A percentile compares a stretch with the other conserved stretches of the same genome.
phyloP scores from a whole-genome alignment of 2,888 invertebrate species.

The Blastobasis lacticolella region DNA sequence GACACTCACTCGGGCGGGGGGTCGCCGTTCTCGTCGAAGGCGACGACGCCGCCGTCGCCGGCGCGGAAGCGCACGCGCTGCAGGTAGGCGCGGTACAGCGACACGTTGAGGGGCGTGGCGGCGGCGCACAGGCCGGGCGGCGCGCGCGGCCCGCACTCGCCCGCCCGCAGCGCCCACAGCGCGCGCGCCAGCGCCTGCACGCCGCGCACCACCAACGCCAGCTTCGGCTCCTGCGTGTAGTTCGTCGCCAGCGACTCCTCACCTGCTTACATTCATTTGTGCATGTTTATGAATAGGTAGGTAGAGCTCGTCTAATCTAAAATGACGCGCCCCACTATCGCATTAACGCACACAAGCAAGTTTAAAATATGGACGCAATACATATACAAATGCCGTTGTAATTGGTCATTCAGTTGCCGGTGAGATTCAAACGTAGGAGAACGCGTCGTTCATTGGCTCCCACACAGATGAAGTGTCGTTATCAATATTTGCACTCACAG shows the following conservation, averaged over 20 bases:
- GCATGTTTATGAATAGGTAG: not conserved
- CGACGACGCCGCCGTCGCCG: constrained; percentile 76
- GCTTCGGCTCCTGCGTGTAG: constrained; percentile 83
- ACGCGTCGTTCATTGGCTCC: too few relatives aligned
- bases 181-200: constrained; percentile 84
- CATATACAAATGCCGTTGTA: too few relatives aligned
- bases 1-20: constrained; percentile 82
- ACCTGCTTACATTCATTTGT: constrained; percentile 40
- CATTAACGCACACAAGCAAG: too few relatives aligned
- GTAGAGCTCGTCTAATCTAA: too few relatives aligned
- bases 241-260: constrained; percentile 68
- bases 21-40: constrained; percentile 84
- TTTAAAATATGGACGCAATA: too few relatives aligned
- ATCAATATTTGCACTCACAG: too few relatives aligned
- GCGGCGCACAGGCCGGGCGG: constrained; percentile 67
- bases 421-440: too few relatives aligned
- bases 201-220: constrained; percentile 86
- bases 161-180: constrained; percentile 79
- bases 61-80: constrained; percentile 80
- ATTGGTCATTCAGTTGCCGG: too few relatives aligned
- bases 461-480: too few relatives aligned
- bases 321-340: too few relatives aligned
- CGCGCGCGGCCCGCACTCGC: constrained; percentile 60
- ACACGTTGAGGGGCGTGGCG: constrained; percentile 82
- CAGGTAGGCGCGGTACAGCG: constrained; percentile 78